A percentile compares a stretch with the other conserved stretches of the same genome.
These are phyloP conservation scores for Nomia melanderi DNA, from an alignment of 1,140 invertebrate genomes.

Conservation along the genomic window DNA sequence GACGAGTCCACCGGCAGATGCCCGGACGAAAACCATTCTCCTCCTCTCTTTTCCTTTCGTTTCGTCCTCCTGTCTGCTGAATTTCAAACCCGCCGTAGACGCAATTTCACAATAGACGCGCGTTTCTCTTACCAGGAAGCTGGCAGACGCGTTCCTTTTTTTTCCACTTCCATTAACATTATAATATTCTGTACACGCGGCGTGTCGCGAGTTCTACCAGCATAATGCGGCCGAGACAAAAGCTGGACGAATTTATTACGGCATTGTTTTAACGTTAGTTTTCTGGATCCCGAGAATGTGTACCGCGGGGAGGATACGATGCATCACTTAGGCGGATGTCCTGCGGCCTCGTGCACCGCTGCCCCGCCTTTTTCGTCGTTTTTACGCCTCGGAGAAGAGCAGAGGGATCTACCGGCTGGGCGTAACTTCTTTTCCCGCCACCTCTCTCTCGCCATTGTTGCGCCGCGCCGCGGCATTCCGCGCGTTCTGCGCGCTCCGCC, in stretches of 20 bases:
- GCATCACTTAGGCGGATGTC: conserved; percentile 43
- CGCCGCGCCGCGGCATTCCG: neutral
- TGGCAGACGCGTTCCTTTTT: neutral
- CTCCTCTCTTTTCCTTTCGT: no score
- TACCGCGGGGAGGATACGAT: conserved; percentile 19
- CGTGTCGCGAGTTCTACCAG: neutral
- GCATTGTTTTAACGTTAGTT: conserved; percentile 42
- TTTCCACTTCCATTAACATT: conserved; percentile 36
- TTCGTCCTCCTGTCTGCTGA: no score
- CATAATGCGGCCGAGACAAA: conserved; percentile 20
- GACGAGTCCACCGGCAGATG: no score
- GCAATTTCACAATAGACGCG: neutral
- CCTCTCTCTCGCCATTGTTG: no score
- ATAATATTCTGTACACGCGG: conserved; percentile 11
- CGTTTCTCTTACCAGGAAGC: no score
- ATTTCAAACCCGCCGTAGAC: no score
- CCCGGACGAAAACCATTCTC: no score
- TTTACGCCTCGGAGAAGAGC: neutral
- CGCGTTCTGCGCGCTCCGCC: neutral
- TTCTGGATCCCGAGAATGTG: conserved; percentile 22
- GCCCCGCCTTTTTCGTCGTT: conserved; percentile 4
- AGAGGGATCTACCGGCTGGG: neutral
- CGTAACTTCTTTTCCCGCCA: neutral
- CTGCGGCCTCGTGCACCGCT: neutral
- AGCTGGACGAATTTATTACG: conserved; percentile 29